Evolutionary conservation across 2,888 invertebrate genomes (phyloP).

Genomic region (Venustoraphidia nigricollis): DNA sequence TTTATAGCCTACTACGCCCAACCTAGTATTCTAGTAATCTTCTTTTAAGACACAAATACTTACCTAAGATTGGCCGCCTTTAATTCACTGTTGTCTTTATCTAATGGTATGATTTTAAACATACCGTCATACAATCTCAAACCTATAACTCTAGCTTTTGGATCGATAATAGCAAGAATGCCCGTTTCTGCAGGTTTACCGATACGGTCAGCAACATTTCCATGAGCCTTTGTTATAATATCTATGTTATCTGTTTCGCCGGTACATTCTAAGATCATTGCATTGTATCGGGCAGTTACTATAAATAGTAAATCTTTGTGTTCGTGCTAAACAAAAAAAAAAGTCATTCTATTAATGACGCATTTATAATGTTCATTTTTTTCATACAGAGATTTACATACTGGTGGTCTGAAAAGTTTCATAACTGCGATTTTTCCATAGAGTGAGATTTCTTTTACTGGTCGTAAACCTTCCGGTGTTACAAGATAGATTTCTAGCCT

Average conservation of each 20-base stretch:
- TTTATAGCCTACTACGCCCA: no score
- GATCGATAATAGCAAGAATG: constrained; percentile 90
- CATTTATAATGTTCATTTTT: neutral
- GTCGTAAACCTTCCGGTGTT: constrained; percentile 87
- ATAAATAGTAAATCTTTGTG: constrained; percentile 86
- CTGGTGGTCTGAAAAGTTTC: constrained; percentile 84
- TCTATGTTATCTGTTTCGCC: constrained; percentile 66
- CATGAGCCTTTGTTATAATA: constrained; percentile 90
- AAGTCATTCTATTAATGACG: neutral
- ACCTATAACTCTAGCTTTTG: constrained; percentile 88
- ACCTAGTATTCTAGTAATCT: no score
- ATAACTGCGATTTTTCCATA: constrained; percentile 91
- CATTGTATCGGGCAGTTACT: constrained; percentile 86
- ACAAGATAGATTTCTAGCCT: constrained; percentile 90
- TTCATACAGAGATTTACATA: constrained; percentile 26
- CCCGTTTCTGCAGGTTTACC: constrained; percentile 93
- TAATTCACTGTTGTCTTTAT: constrained; percentile 83
- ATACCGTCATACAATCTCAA: constrained; percentile 90
- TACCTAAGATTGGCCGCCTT: constrained; percentile 75
- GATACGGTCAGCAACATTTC: constrained; percentile 88
- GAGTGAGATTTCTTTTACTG: constrained; percentile 87
- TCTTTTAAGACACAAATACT: constrained; percentile 1
- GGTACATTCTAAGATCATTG: constrained; percentile 89
- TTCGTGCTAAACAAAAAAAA: constrained; percentile 49
- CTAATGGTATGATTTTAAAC: constrained; percentile 92